Evolutionary conservation across 2,113 vertebrate genomes (phyloP), one percentile per base, ranked within the genome.

Genomic region (Acanthochromis polyacanthus): DNA sequence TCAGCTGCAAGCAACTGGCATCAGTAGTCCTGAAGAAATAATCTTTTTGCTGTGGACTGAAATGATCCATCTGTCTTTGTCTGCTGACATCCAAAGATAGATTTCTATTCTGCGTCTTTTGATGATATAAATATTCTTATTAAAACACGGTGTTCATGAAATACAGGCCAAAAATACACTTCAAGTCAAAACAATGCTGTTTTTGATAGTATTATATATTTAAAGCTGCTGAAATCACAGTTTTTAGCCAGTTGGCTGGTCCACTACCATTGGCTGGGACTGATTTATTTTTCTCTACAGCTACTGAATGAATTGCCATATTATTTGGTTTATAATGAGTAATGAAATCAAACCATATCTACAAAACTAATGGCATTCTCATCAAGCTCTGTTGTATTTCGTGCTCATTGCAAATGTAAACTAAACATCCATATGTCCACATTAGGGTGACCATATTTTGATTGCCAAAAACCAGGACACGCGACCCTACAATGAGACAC

Each of bases 1-100:
- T 85, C 83, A 83, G 85, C 80, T 83, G 82, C 60, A 52, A 78
- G 76, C 71, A 78, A 78, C 75, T 82, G 83, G 69, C 78, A 38
- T 73, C 17, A 62, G 17, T 45, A 58, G 30, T 51, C 55, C 71
- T 62, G 45, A 61, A 58, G 10, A 75, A 83, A 81, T 76, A 0
- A 70, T 56, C 38, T 36, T 43, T 90, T 74, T 63, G 19, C 25
- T 52, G 51, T 65, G 51, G 43, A 55, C 20, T 50, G 17, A 84
- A 83, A 57, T 61, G 32, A 71, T 60, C 20, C 45, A 63, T 80
- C 38, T 46, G 14, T 75, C 63, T 61, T 77, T 75, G 68, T 83
- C 76, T 63, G 17, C 46, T 61, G 46, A 46, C 11, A 46, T 72
- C 22, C 51, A 70, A 72, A 79, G 53, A 58, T 38, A 45, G 12